Evolutionary conservation across 2,113 vertebrate genomes (phyloP).

Genomic region (Carassius gibelio): DNA sequence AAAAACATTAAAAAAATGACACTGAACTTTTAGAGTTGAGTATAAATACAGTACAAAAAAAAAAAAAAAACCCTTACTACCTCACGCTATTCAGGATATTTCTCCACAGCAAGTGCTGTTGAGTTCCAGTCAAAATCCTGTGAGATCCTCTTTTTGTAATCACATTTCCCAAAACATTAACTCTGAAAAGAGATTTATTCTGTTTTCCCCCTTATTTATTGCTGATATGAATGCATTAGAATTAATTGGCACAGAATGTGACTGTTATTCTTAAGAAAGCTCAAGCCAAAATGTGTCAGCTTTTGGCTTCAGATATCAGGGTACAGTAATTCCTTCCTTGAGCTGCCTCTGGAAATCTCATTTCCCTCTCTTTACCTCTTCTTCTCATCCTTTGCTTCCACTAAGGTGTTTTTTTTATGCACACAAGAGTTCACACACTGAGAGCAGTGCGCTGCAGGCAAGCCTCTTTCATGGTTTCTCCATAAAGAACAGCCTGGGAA

Average conservation of each 20-base stretch:
- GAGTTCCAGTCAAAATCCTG: conserved; percentile 8
- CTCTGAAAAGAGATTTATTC: not conserved
- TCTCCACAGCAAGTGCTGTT: not conserved
- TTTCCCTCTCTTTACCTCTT: not conserved
- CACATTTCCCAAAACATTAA: not conserved
- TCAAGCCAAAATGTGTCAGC: not conserved
- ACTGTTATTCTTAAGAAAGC: not conserved
- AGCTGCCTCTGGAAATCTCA: not conserved
- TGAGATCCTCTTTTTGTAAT: not conserved
- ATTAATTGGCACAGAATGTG: not conserved
- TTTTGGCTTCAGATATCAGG: not conserved
- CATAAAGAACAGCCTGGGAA: conserved; percentile 29
- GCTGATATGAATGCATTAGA: not conserved
- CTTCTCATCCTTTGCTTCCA: not conserved
- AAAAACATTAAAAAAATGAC: too few species aligned
- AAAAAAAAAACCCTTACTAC: not conserved
- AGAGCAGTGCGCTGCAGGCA: conserved; percentile 10
- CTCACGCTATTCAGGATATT: not conserved
- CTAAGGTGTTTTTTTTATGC: not conserved
- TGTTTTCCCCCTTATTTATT: not conserved
- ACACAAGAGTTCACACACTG: conserved; percentile 15
- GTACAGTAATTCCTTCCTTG: not conserved
- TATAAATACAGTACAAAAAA: not conserved
- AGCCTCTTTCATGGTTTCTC: conserved; percentile 28
- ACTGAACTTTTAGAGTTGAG: too few species aligned